These are phyloP conservation scores for Clarias batrachus DNA, from an alignment of 2,113 vertebrate species.

Conservation along the genomic window DNA sequence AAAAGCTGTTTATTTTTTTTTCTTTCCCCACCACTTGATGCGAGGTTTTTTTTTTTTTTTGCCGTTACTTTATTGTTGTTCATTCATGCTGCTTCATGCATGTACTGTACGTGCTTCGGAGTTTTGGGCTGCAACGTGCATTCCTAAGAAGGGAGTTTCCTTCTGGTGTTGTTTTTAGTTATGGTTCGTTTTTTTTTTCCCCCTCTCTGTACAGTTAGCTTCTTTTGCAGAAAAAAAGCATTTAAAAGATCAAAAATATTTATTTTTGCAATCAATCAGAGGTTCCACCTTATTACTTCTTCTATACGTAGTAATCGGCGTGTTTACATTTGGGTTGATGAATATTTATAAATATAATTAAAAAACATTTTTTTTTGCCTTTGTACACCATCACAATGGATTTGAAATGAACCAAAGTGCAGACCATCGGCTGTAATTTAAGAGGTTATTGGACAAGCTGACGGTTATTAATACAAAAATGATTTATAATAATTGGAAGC, in stretches of 20 bases:
- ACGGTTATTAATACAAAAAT: no score
- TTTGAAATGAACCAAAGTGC: no score
- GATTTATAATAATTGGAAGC: no score
- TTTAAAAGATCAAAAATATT: neutral
- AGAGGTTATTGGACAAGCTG: no score
- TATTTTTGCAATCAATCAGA: neutral
- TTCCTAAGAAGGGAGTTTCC: constrained; percentile 42
- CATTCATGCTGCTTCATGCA: neutral
- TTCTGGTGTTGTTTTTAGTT: neutral
- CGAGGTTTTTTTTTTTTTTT: neutral
- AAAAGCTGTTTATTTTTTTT: neutral
- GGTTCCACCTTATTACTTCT: neutral
- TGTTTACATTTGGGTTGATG: no score
- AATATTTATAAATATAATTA: no score
- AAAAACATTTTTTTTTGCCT: no score
- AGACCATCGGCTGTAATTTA: no score
- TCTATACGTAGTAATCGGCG: neutral
- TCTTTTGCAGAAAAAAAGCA: neutral
- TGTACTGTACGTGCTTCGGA: neutral
- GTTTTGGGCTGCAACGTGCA: constrained; percentile 10
- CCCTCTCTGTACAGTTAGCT: neutral
- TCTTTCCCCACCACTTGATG: neutral
- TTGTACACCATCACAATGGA: no score
- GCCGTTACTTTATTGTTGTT: neutral
- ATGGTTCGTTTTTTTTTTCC: constrained; percentile 1